Conservation (phyloP, 2,797 vertebrate genomes). For the Pitangus sulphuratus region DNA sequence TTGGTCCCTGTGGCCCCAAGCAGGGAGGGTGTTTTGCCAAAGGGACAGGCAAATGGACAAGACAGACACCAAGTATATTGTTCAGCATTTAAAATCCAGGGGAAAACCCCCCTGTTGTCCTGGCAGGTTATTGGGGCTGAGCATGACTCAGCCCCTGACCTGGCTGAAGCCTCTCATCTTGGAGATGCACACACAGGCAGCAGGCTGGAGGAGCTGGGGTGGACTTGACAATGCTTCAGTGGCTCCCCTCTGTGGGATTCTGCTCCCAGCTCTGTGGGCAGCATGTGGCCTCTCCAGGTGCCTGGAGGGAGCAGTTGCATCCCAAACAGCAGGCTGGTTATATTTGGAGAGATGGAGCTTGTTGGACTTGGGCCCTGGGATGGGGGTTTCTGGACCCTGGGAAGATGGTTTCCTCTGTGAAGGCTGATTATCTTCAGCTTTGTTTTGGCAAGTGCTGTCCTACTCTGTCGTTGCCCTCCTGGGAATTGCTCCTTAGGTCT, state of each 20-base stretch:
- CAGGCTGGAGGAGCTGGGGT: neutral
- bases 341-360: neutral
- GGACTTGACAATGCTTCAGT: neutral
- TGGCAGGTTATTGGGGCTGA: constrained; percentile 47
- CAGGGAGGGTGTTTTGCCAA: constrained; percentile 25
- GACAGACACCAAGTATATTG: constrained; percentile 17
- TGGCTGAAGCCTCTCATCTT: neutral
- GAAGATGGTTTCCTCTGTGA: neutral
- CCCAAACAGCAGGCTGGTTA: neutral
- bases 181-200: neutral
- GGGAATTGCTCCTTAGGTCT: neutral
- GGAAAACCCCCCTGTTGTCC: neutral
- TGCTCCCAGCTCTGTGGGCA: fast-evolving
- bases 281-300: fast-evolving
- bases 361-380: neutral
- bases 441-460: neutral
- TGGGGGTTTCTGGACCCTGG: neutral
- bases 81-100: neutral
- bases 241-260: neutral
- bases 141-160: constrained; percentile 9
- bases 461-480: neutral
- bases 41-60: constrained; percentile 4
- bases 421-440: neutral
- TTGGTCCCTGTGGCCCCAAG: constrained; percentile 43
- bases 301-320: neutral